Conservation (phyloP, 2,797 vertebrate species). For the Tympanoctomys barrerae region DNA sequence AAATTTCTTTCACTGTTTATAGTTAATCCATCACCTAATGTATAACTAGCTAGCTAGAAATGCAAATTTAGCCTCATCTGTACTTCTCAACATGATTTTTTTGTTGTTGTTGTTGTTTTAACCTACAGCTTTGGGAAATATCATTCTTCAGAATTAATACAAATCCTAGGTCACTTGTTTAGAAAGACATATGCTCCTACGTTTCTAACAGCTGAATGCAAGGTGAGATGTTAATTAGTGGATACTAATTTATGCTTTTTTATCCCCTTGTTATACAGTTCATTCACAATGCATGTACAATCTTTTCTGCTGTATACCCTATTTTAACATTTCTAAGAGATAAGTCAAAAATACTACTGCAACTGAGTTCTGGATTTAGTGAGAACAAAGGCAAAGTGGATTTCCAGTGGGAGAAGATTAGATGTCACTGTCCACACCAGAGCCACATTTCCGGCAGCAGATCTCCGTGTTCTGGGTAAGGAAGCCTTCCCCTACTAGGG, state of each 20-base stretch:
- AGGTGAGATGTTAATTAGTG: conserved; percentile 76
- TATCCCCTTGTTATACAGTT: conserved; percentile 25
- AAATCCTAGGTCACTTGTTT: background rate
- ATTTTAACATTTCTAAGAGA: conserved; percentile 25
- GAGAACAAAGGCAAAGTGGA: conserved; percentile 53
- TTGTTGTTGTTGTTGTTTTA: background rate
- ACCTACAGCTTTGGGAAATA: conserved; percentile 26
- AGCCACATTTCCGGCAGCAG: conserved; percentile 94
- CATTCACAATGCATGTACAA: background rate
- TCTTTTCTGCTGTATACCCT: background rate
- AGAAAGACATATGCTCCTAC: conserved; percentile 40
- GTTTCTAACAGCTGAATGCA: conserved; percentile 86
- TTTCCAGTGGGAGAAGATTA: conserved; percentile 43
- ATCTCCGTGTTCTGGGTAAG: conserved; percentile 92
- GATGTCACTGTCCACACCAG: conserved; percentile 88
- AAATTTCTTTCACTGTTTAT: background rate
- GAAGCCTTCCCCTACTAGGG: conserved; percentile 95
- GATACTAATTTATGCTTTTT: conserved; percentile 18
- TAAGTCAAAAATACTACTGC: conserved; percentile 33
- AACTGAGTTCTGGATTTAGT: conserved; percentile 72
- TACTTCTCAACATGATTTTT: conserved; percentile 9
- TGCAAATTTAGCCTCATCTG: background rate
- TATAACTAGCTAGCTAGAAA: background rate
- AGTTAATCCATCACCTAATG: background rate
- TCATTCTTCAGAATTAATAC: conserved; percentile 5